Evolutionary conservation across 2,888 invertebrate species (phyloP), one percentile per base, ranked within the genome.

Genomic region (Rhabditophanes sp.): DNA sequence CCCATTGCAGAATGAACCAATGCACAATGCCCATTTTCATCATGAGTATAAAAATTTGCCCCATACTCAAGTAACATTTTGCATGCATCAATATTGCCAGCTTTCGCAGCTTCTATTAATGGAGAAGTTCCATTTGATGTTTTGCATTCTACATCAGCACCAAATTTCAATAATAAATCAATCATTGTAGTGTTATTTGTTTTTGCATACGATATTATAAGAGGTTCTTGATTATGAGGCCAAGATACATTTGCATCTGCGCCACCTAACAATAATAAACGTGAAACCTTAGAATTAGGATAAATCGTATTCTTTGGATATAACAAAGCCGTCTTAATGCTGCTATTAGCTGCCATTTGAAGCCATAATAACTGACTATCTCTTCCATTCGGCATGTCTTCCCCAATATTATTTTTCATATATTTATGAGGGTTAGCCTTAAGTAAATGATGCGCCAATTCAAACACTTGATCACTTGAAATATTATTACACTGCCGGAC

Each of bases 111-210:
- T 44, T 84, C 70, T 33, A 82, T 79, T 28, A 90, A 69, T 0
- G 88, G 80, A 0, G 83, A 80, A 64, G 80, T 79, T 12, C 87
- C 87, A 65, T 80, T 79, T 41, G 79, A 81, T 50, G 30, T 30
- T 31, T 85, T 84, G 0, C 78, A 73, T 60, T 83, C 80, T 1
- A 83, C 76, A 63, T 82, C 78, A 3, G 85, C 87, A 9, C 83
- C 83, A 64, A 87, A 88, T 66, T 88, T 87, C 22, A 83, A 65
- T n/a, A 83, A 69, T 24, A 88, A 70, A 3, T 80, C 78, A 4
- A 84, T 82, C 82, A 90, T 82, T 6, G 84, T 79, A 11, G 79
- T 71, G 35, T 82, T 81, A n/a, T 88, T 88, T 68, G 85, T 82
- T 53, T 81, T 78, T 1, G 87, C 78, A 52, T 80, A 82, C 70